Base-by-base conservation (phyloP, 2,797 vertebrate genomes). In the Odontamblyopus lacepedii region DNA sequence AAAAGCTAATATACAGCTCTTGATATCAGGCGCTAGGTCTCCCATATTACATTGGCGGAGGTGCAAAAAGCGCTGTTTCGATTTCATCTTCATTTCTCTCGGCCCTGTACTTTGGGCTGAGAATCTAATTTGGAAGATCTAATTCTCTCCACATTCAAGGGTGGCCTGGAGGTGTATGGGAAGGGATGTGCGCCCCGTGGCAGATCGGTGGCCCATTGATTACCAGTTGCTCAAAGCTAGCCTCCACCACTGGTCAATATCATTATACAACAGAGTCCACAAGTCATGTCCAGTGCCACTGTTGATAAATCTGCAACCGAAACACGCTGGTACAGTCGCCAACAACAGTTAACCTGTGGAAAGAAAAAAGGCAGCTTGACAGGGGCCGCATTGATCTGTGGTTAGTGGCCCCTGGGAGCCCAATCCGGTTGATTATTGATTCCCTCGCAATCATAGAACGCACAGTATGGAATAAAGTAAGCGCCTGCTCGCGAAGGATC, bases 361-460 rank as follows among this genome's bases (percentile, higher is more conserved):
- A 79, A 73, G 56, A 38, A 67, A 64, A 63, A 84, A 75, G 71
- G 69, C 67, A 80, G 53, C 67, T 55, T 78, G 68, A 76, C 82
- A 76, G 68, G 74, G 63, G 69, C 74, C 38, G 71, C 76, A 92
- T 85, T 76, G 89, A 91, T 87, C 85, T 77, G 72, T 69, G 75
- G 73, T 87, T 83, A 81, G 82, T 57, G 48, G 75, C 71, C 77
- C 82, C 84, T 64, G 6, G 78, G 83, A 81, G 80, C 78, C 82
- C 80, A 68, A 83, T 83, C 80, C 71, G 76, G 83, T 90, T 85
- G 85, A 88, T 89, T 75, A 91, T 90, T 75, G 88, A 90, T 88
- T 75, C 23, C 0, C 0, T 64, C 48, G 83, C 87, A 86, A 88
- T 90, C 86, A 85, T 78, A 81, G 68, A 86, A 80, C 3, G 19